These are phyloP conservation scores for Dipodomys merriami DNA, from an alignment of 2,113 vertebrate genomes.

Conservation along the genomic window DNA sequence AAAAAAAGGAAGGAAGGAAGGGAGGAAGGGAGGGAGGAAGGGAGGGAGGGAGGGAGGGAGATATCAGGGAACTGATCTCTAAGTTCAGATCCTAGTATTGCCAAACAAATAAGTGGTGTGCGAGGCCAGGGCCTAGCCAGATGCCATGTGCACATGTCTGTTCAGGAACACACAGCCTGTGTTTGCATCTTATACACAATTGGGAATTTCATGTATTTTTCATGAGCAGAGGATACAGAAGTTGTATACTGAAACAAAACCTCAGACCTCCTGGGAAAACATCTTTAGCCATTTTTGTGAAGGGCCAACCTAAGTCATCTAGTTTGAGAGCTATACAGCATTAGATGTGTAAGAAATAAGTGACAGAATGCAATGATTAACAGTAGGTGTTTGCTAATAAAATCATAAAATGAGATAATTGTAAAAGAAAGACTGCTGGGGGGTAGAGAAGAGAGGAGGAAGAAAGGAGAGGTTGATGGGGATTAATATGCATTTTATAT, in stretches of 20 bases:
- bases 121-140: no score
- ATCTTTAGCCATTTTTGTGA: background rate
- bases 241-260: background rate
- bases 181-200: background rate
- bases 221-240: background rate
- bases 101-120: background rate
- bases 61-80: no score
- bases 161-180: background rate
- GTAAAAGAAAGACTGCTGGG: no score
- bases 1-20: no score
- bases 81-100: no score
- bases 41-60: no score
- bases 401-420: background rate
- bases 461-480: no score
- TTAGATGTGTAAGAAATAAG: constrained; percentile 18
- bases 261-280: background rate
- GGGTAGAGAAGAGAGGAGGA: no score
- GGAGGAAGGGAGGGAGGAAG: no score
- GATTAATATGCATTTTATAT: no score
- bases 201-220: background rate
- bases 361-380: background rate
- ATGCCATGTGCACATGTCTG: background rate
- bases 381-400: background rate
- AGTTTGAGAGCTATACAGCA: background rate
- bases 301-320: background rate